Percentiles rank a stretch among this genome's conserved stretches.
Conservation (phyloP, 2,797 vertebrate species). For the Adrianichthys oophorus region DNA sequence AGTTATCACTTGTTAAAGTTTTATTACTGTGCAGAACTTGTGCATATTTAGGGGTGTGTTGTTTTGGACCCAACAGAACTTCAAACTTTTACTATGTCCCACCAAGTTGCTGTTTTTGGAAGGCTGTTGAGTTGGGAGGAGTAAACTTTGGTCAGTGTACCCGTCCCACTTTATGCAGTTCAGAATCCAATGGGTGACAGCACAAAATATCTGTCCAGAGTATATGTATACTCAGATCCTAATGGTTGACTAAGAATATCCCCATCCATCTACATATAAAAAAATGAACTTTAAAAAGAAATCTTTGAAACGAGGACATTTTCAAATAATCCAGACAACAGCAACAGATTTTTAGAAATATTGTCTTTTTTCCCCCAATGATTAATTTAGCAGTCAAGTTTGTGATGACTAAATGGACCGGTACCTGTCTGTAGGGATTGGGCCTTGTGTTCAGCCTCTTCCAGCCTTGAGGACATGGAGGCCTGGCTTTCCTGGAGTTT, state of each 20-base stretch:
- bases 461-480: slow-evolving; percentile 91
- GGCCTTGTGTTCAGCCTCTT: slow-evolving; percentile 93
- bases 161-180: not conserved
- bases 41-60: too few species aligned
- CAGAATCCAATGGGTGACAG: too few species aligned
- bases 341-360: slow-evolving; percentile 4
- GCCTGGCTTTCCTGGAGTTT: slow-evolving; percentile 95
- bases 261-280: not conserved
- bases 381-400: slow-evolving; percentile 11
- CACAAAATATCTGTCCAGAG: too few species aligned
- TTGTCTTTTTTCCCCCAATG: slow-evolving; percentile 5
- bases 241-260: too few species aligned
- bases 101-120: too few species aligned
- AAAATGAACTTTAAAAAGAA: slow-evolving; percentile 1
- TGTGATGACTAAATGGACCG: slow-evolving; percentile 12
- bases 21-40: too few species aligned
- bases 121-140: too few species aligned
- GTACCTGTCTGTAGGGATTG: slow-evolving; percentile 96
- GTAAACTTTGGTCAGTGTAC: not conserved
- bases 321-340: not conserved
- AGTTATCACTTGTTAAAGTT: too few species aligned
- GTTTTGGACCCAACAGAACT: too few species aligned
- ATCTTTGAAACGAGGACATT: slow-evolving; percentile 2
- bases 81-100: too few species aligned
- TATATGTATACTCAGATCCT: too few species aligned